These are phyloP conservation scores for Apotomis betuletana DNA, from an alignment of 2,888 invertebrate species.

Conservation along the genomic window DNA sequence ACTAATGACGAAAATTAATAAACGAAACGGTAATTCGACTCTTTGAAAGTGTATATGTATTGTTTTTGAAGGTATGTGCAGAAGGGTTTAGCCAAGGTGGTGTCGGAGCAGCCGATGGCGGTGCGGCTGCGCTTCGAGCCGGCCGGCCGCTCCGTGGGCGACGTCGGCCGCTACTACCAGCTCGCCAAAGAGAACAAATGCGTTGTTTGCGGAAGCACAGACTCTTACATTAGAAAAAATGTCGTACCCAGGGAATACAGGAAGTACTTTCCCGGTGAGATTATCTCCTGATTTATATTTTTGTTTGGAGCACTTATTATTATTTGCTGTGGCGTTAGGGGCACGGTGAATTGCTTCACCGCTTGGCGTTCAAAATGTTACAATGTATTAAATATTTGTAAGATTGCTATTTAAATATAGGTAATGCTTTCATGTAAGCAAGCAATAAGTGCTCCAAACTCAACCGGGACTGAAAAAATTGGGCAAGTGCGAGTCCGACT, in stretches of 20 bases:
- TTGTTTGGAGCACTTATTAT: no score
- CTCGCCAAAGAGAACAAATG: constrained; percentile 89
- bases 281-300: not conserved
- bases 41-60: not conserved
- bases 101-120: constrained; percentile 82
- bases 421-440: no score
- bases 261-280: constrained; percentile 87
- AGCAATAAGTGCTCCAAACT: no score
- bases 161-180: constrained; percentile 88
- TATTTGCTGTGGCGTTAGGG: no score
- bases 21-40: no score
- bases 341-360: no score
- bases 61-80: constrained; percentile 74
- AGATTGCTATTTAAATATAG: no score
- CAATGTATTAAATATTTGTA: no score
- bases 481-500: no score
- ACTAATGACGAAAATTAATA: no score
- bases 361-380: no score
- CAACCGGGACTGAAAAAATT: no score
- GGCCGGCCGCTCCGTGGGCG: constrained; percentile 87
- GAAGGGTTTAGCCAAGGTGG: constrained; percentile 74
- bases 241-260: constrained; percentile 93
- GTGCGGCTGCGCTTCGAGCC: constrained; percentile 91
- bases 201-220: constrained; percentile 89
- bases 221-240: constrained; percentile 89